A percentile compares a stretch with the other conserved stretches of the same genome.
phyloP scores from a whole-genome alignment of 2,888 invertebrate species.

The Apodemia mormo region DNA sequence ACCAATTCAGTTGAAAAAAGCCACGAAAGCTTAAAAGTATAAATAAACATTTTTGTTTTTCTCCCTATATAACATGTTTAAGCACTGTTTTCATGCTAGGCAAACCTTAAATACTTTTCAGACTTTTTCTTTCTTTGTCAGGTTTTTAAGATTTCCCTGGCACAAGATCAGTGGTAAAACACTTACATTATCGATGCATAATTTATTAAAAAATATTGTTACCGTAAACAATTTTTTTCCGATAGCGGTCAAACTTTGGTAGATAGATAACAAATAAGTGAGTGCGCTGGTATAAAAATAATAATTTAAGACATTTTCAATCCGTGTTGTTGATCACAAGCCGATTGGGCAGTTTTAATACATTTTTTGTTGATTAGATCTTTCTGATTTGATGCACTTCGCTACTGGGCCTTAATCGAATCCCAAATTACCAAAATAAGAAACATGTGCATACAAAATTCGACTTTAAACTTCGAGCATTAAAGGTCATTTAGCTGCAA shows the following conservation, averaged over 20 bases:
- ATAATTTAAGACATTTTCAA: not conserved
- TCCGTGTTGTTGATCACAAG: not conserved
- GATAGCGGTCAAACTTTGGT: not conserved
- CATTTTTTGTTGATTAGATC: slow-evolving; percentile 63
- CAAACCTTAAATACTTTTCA: no score
- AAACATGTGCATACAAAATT: not conserved
- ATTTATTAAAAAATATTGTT: no score
- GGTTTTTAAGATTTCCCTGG: no score
- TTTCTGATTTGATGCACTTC: slow-evolving; percentile 63
- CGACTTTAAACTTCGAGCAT: not conserved
- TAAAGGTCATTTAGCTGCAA: not conserved
- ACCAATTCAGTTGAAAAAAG: no score
- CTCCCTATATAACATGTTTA: no score
- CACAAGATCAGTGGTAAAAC: no score
- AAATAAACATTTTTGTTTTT: no score
- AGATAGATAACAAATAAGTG: not conserved
- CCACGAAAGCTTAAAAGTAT: no score
- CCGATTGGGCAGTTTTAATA: slow-evolving; percentile 15
- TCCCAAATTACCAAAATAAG: slow-evolving; percentile 13
- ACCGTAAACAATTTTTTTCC: not conserved
- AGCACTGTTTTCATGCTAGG: no score
- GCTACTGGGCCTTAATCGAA: slow-evolving; percentile 61
- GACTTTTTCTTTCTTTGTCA: no score
- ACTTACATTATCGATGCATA: no score
- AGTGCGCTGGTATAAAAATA: not conserved